Conservation (phyloP, 2,113 vertebrate genomes). For the Notothenia rossii region DNA sequence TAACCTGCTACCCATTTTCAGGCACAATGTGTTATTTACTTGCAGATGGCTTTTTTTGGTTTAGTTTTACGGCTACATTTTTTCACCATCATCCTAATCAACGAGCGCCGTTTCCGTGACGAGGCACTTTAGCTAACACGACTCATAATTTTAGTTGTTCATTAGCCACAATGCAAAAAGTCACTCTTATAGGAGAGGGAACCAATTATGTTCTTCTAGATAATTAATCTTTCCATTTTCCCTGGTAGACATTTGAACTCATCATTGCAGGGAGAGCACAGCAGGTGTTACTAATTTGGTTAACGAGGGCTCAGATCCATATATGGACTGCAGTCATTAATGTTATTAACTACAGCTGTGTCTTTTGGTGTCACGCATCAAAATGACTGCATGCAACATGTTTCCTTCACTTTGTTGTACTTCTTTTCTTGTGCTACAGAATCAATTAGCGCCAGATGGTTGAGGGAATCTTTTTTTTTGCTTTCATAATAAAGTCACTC, state of each 20-base stretch:
- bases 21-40: slow-evolving; percentile 42
- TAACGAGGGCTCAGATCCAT: slow-evolving; percentile 11
- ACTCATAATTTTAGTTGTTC: background rate
- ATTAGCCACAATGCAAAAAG: background rate
- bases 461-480: background rate
- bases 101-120: background rate
- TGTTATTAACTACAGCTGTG: slow-evolving; percentile 5
- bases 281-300: background rate
- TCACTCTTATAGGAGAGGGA: background rate
- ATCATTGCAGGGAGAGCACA: background rate
- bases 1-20: slow-evolving; percentile 21
- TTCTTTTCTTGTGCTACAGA: background rate
- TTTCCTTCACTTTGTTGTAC: background rate
- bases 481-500: background rate
- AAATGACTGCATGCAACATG: background rate
- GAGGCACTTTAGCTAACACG: background rate
- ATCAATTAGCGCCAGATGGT: background rate
- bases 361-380: background rate
- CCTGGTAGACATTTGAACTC: background rate
- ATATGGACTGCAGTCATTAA: background rate
- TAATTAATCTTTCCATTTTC: background rate
- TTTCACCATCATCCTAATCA: slow-evolving; percentile 20
- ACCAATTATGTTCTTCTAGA: background rate
- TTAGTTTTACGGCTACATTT: background rate
- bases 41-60: background rate